Base-by-base conservation (phyloP, 2,797 vertebrate species). In the Periophthalmus magnuspinnatus region DNA sequence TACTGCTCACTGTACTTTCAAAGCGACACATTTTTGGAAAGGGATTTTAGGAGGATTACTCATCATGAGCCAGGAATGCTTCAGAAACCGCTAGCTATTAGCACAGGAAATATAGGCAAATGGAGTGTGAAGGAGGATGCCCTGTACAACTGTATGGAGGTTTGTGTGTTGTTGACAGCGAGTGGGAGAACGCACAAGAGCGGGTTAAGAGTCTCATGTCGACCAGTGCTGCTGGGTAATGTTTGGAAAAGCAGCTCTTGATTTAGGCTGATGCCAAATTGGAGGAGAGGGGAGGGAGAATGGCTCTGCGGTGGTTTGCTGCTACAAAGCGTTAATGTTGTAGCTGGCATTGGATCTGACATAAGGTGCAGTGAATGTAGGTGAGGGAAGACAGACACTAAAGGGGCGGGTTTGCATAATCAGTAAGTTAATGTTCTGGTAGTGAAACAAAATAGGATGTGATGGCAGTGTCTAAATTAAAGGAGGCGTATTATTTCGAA, bases 31-130 rank as follows among this genome's bases (percentile, higher is more conserved):
- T 79, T 66, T 77, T 89, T 82, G 80, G 76, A 84, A 77, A 66
- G 63, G 87, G 89, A 86, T 89, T 89, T 87, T 81, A 73, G 87
- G 88, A 89, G 88, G 88, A 89, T 91, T 89, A 90, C 72, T 86
- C 81, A 85, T 85, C 85, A 71, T 76, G 80, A 88, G 83, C 82
- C 74, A 68, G 74, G 76, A 74, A 81, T 41, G 54, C 54, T 77
- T 79, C 74, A 75, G 79, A 88, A 88, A 88, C 84, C 88, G 81
- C 76, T 77, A 34, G 10, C 82, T 85, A 89, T 89, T 91, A 89
- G 78, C 69, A 79, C 70, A 21, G 75, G 74, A 76, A 84, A 82
- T 75, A 81, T 72, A 74, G 65, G 74, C 76, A 80, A 84, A 81
- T 45, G 68, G 55, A 68, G 80, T 80, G 83, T 67, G 75, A 79